A percentile compares a stretch with the other conserved stretches of the same genome.
Evolutionary conservation across 2,888 invertebrate species (phyloP).

Genomic region (Doris montereyensis): DNA sequence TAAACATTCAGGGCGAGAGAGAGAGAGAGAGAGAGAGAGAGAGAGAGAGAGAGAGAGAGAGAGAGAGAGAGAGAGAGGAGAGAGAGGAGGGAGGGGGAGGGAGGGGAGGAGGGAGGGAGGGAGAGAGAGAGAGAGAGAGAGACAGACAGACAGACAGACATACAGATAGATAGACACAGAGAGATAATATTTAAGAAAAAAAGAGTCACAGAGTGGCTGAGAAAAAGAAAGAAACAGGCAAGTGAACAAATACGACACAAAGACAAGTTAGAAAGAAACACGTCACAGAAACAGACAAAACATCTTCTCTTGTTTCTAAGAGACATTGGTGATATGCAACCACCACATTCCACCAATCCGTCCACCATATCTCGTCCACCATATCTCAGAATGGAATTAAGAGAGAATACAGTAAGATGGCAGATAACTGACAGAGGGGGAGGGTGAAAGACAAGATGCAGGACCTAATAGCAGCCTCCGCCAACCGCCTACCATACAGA

Average conservation of each 20-base stretch:
- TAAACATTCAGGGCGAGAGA: neutral
- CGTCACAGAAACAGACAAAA: no score
- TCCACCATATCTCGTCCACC: no score
- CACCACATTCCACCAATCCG: no score
- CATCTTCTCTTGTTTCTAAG: no score
- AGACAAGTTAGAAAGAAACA: no score
- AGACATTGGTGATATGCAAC: no score
- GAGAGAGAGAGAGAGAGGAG: neutral
- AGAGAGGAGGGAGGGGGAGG: neutral
- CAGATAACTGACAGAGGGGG: no score
- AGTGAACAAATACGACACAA: neutral
- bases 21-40: neutral
- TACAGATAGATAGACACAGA: neutral
- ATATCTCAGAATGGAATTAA: no score
- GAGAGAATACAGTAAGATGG: no score
- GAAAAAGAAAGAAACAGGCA: neutral
- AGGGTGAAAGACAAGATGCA: no score
- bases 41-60: neutral
- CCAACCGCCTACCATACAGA: no score
- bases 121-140: neutral
- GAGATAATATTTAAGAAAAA: neutral
- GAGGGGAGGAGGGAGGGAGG: neutral
- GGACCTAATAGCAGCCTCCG: no score
- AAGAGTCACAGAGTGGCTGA: neutral
- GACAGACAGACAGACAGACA: neutral